phyloP scores from a whole-genome alignment of 2,797 vertebrate species.

The Odontamblyopus lacepedii region DNA sequence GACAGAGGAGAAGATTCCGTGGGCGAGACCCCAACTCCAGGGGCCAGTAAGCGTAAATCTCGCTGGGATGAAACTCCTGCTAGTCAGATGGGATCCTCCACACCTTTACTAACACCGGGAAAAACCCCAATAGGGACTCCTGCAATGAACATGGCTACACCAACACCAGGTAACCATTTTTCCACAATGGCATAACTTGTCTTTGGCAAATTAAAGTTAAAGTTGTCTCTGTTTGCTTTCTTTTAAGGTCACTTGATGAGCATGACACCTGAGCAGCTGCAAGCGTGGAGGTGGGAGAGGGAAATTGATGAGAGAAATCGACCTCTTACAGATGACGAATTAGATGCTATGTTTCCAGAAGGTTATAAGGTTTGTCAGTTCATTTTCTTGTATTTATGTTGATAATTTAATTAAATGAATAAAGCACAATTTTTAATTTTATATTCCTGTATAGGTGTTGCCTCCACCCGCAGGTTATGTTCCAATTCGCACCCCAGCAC shows the following conservation, averaged over 20 bases:
- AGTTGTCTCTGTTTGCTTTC: not conserved
- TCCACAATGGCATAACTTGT: not conserved
- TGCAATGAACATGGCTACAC: conserved; percentile 99
- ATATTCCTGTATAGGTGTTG: conserved; percentile 80
- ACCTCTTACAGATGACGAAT: conserved; percentile 95
- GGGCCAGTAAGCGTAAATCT: conserved; percentile 97
- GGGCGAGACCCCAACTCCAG: conserved; percentile 96
- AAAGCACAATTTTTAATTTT: not conserved
- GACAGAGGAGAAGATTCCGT: conserved; percentile 96
- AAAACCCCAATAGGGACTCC: conserved; percentile 98
- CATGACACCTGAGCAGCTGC: conserved; percentile 98
- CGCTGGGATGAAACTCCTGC: conserved; percentile 98
- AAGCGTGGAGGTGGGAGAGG: conserved; percentile 98
- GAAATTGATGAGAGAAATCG: conserved; percentile 98
- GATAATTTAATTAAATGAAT: no score
- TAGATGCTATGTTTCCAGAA: conserved; percentile 99
- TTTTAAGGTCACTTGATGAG: conserved; percentile 95
- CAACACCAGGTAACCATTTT: conserved; percentile 87
- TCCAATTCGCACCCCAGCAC: conserved; percentile 95
- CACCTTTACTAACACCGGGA: conserved; percentile 94
- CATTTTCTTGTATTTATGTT: not conserved
- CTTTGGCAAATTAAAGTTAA: not conserved
- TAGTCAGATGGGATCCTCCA: conserved; percentile 98
- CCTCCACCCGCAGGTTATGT: conserved; percentile 97
- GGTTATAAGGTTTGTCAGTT: conserved; percentile 88